phyloP scores from a whole-genome alignment of 2,888 invertebrate genomes.

The Andrena haemorrhoa region DNA sequence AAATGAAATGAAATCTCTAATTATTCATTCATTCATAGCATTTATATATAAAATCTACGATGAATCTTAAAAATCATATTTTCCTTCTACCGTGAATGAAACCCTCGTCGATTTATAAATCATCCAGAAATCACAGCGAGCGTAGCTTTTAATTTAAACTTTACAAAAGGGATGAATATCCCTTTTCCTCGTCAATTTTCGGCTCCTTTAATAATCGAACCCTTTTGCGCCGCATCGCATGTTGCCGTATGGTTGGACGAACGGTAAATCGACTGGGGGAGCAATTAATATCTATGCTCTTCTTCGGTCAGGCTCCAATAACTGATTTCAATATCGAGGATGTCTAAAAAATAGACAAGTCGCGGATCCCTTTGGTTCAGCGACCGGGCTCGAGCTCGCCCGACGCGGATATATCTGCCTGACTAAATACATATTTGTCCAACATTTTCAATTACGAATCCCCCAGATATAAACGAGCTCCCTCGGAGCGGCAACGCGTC shows the following conservation, averaged over 20 bases:
- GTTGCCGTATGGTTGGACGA: neutral
- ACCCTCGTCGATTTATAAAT: no score
- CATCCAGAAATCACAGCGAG: no score
- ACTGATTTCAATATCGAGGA: conserved; percentile 11
- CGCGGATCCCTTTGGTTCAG: neutral
- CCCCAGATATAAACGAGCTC: conserved; percentile 21
- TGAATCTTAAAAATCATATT: no score
- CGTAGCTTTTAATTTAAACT: no score
- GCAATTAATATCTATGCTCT: conserved; percentile 17
- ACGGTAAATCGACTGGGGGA: neutral
- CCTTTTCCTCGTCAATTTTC: no score
- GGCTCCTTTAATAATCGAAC: neutral
- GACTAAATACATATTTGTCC: conserved; percentile 25
- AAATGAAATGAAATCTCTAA: no score
- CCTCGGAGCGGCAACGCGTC: neutral
- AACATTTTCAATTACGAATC: conserved; percentile 37
- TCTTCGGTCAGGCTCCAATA: neutral
- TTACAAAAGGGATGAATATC: no score
- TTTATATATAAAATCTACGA: no score
- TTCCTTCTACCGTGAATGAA: no score
- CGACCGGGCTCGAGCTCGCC: neutral
- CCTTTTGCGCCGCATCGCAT: neutral
- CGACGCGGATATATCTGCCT: conserved; percentile 2
- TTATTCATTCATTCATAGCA: no score
- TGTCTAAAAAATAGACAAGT: conserved; percentile 9